phyloP scores from a whole-genome alignment of 1,140 invertebrate genomes.

The Drosophila ercepeae region DNA sequence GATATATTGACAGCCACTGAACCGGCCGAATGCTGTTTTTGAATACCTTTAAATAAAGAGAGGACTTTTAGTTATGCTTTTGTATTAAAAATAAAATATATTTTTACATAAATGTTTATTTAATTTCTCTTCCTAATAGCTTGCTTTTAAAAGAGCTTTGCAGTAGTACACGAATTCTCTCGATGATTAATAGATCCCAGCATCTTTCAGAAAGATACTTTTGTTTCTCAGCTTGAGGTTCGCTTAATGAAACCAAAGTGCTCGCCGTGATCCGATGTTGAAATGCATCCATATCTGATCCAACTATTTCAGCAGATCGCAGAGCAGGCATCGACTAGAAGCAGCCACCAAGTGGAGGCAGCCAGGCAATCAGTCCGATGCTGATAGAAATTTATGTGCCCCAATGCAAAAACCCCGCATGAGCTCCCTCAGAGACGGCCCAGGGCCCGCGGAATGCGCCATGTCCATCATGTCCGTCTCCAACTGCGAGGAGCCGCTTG shows the following conservation, averaged over 20 bases:
- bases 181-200: conserved; percentile 5
- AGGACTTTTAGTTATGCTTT: not conserved
- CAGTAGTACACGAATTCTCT: not conserved
- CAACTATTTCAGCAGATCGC: conserved; percentile 10
- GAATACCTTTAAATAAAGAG: conserved; percentile 15
- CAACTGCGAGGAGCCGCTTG: conserved; percentile 61
- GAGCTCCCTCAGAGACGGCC: conserved; percentile 1
- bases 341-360: conserved; percentile 18
- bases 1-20: conserved; percentile 27
- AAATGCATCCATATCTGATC: conserved; percentile 1
- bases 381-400: conserved; percentile 40
- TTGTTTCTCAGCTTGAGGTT: conserved; percentile 20
- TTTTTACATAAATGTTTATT: not conserved
- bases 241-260: conserved; percentile 24
- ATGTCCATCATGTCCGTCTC: conserved; percentile 50
- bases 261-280: not conserved
- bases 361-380: conserved; percentile 24
- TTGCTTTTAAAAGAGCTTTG: not conserved
- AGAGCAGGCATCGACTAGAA: not conserved
- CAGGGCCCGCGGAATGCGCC: conserved; percentile 30
- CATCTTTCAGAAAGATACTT: not conserved
- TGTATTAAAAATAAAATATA: no score
- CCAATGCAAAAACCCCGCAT: conserved; percentile 18
- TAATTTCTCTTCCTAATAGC: not conserved
- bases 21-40: conserved; percentile 5